Conservation (phyloP, 2,797 vertebrate genomes). For the Gephyroberyx darwinii region DNA sequence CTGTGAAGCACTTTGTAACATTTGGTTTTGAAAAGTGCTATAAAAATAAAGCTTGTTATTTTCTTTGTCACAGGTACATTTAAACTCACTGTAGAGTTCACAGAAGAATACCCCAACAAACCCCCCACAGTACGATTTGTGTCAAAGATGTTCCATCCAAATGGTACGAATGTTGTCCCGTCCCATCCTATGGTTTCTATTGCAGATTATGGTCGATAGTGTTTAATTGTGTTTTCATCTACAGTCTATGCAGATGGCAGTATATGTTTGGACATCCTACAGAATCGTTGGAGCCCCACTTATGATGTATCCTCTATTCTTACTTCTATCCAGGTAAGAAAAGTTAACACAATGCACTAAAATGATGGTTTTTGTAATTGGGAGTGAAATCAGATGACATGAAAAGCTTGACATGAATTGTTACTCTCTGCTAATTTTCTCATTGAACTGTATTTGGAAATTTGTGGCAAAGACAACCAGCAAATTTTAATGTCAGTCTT, state of each 20-base stretch:
- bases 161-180: conserved; percentile 82
- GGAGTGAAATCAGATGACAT: too few relatives aligned
- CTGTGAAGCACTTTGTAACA: too few relatives aligned
- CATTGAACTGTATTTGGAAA: too few relatives aligned
- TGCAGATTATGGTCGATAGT: not conserved
- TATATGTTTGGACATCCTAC: conserved; percentile 99
- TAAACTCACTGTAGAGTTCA: conserved; percentile 99
- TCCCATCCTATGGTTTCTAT: not conserved
- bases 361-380: too few relatives aligned
- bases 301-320: conserved; percentile 99
- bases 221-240: conserved; percentile 45
- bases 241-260: conserved; percentile 98
- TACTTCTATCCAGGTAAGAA: conserved; percentile 96
- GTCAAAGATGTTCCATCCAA: conserved; percentile 99
- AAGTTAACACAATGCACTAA: not conserved
- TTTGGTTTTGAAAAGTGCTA: too few relatives aligned
- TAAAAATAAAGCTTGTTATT: not conserved
- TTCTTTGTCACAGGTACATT: conserved; percentile 88
- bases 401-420: too few relatives aligned
- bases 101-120: conserved; percentile 99
- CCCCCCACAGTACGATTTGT: conserved; percentile 98
- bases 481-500: too few relatives aligned
- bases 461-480: too few relatives aligned
- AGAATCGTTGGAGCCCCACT: conserved; percentile 99
- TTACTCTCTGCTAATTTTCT: too few relatives aligned